These are phyloP conservation scores for Meloidogyne floridensis DNA, from an alignment of 1,140 invertebrate species.

Conservation along the genomic window DNA sequence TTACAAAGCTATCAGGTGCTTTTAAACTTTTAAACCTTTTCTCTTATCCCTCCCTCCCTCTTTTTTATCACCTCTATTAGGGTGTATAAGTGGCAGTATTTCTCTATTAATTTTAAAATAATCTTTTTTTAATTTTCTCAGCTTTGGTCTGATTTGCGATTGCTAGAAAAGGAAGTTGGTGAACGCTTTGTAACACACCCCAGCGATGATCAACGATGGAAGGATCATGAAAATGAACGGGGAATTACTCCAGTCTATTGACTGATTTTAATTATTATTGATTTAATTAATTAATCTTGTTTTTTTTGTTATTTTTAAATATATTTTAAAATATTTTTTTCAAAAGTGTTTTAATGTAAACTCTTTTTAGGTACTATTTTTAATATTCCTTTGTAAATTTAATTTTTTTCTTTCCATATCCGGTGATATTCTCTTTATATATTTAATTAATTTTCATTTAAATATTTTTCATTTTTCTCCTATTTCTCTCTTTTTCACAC, in stretches of 20 bases:
- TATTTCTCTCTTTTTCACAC: background rate
- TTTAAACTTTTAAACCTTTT: conserved; percentile 23
- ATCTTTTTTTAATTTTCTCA: conserved; percentile 74
- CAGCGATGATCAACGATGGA: conserved; percentile 90
- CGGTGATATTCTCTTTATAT: background rate
- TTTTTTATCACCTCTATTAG: conserved; percentile 38
- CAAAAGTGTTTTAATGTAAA: background rate
- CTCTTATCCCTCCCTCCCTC: conserved; percentile 43
- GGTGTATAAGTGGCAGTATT: conserved; percentile 67
- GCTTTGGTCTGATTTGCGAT: conserved; percentile 89
- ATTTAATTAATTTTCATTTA: background rate
- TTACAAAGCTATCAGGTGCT: conserved; percentile 71
- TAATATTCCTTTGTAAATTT: background rate
- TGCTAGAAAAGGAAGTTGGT: conserved; percentile 81
- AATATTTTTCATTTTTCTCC: background rate
- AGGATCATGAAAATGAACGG: conserved; percentile 69
- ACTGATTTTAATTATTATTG: background rate
- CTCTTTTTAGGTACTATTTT: background rate
- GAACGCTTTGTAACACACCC: conserved; percentile 89
- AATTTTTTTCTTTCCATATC: background rate
- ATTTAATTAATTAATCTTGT: background rate
- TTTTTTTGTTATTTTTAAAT: too few species aligned
- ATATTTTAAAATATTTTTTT: background rate
- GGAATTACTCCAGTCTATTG: conserved; percentile 56
- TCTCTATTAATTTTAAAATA: too few species aligned